These are phyloP conservation scores for Nipponacmea schrenckii DNA, from an alignment of 2,888 invertebrate genomes.

Conservation along the genomic window DNA sequence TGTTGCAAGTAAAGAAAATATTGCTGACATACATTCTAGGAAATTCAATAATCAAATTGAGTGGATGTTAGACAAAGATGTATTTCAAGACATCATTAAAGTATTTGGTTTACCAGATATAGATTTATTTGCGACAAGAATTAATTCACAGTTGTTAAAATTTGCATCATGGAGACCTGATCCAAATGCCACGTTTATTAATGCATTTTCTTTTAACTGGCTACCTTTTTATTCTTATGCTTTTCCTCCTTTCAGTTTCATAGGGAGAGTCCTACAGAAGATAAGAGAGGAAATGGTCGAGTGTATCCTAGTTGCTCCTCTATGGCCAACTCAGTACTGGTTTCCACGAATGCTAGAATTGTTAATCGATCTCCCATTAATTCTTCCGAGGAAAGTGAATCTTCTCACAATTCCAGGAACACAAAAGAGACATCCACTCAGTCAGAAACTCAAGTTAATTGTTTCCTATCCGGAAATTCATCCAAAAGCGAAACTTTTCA, in stretches of 20 bases:
- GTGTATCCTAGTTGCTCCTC: too few relatives aligned
- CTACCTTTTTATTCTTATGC: slow-evolving; percentile 21
- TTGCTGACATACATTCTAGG: too few relatives aligned
- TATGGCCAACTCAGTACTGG: too few relatives aligned
- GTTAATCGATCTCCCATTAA: background rate
- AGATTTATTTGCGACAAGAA: too few relatives aligned
- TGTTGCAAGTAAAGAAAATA: too few relatives aligned
- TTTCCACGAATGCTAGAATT: slow-evolving; percentile 13
- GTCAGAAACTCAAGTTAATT: background rate
- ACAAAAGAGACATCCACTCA: background rate
- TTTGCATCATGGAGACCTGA: slow-evolving; percentile 8
- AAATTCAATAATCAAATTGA: background rate
- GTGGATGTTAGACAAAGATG: too few relatives aligned
- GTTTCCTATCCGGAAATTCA: background rate
- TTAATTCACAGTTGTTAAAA: background rate
- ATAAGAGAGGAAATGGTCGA: too few relatives aligned
- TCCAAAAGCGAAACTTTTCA: background rate
- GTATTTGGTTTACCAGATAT: too few relatives aligned
- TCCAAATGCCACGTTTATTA: slow-evolving; percentile 17
- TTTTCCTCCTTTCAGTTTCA: too few relatives aligned
- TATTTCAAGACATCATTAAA: too few relatives aligned
- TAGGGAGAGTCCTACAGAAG: too few relatives aligned
- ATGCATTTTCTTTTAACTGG: slow-evolving; percentile 22
- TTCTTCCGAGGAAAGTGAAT: background rate
- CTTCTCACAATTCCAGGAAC: background rate